Percentiles rank a stretch among this genome's conserved stretches.
Evolutionary conservation across 2,113 vertebrate genomes (phyloP).

Genomic region (Acrocephalus arundinaceus): DNA sequence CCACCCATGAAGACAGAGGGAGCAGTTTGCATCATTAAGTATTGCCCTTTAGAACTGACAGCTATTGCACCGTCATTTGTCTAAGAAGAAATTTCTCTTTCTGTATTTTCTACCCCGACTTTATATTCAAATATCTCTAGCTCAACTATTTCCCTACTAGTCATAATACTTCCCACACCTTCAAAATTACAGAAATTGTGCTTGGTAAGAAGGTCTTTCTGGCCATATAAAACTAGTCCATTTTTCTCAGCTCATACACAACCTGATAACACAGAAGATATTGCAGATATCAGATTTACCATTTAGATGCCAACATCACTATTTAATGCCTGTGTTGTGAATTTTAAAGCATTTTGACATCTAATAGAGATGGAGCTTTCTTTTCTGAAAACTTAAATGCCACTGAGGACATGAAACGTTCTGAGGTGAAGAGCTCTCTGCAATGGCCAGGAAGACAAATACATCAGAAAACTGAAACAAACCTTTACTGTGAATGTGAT

Average conservation of each 20-base stretch:
- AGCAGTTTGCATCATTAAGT: neutral
- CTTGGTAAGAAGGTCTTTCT: accelerated
- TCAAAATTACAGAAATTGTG: neutral
- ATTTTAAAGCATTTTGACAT: neutral
- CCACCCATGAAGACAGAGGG: neutral
- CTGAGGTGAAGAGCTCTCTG: neutral
- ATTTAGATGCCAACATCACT: neutral
- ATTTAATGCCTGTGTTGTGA: neutral
- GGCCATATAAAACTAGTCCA: neutral
- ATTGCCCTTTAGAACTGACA: neutral
- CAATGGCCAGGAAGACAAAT: neutral
- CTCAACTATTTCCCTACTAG: neutral
- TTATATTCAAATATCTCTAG: neutral
- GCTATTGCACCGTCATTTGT: neutral
- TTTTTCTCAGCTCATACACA: neutral
- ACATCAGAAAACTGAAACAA: neutral
- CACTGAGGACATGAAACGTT: neutral
- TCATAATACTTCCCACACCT: neutral
- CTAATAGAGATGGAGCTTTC: neutral
- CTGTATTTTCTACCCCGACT: neutral
- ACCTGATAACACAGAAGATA: neutral
- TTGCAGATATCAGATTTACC: neutral
- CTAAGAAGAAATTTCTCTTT: neutral
- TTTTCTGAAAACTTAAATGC: neutral
- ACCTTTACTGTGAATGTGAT: neutral